These are phyloP conservation scores for Lochmaea crataegi DNA, from an alignment of 2,888 invertebrate species.

Conservation along the genomic window DNA sequence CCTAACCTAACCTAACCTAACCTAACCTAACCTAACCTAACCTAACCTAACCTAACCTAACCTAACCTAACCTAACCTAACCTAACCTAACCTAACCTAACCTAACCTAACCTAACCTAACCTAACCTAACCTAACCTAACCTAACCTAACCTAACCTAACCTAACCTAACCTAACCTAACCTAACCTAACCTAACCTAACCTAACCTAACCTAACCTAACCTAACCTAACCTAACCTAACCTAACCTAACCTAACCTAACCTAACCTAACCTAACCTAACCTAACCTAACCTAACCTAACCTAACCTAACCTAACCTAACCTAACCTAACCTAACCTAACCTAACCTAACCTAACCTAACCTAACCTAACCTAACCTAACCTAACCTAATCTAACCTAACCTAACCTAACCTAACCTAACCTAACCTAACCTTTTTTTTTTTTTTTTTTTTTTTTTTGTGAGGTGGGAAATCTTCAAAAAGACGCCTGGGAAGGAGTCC, in stretches of 20 bases:
- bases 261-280: conserved; percentile 43
- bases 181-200: conserved; percentile 40
- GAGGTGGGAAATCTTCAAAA: too few relatives aligned
- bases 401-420: conserved; percentile 42
- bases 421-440: conserved; percentile 24
- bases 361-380: conserved; percentile 41
- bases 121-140: conserved; percentile 39
- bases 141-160: conserved; percentile 42
- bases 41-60: too few relatives aligned
- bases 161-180: conserved; percentile 41
- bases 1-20: too few relatives aligned
- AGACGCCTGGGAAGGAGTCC: too few relatives aligned
- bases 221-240: conserved; percentile 44
- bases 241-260: conserved; percentile 44
- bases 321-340: conserved; percentile 43
- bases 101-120: too few relatives aligned
- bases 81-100: too few relatives aligned
- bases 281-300: conserved; percentile 44
- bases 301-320: conserved; percentile 42
- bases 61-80: too few relatives aligned
- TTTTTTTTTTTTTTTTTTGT: too few relatives aligned
- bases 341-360: conserved; percentile 43
- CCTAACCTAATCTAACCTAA: conserved; percentile 42
- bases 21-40: too few relatives aligned
- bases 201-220: conserved; percentile 42